Evolutionary conservation across 2,797 vertebrate genomes (phyloP).

Genomic region (Amphiprion clarkii): DNA sequence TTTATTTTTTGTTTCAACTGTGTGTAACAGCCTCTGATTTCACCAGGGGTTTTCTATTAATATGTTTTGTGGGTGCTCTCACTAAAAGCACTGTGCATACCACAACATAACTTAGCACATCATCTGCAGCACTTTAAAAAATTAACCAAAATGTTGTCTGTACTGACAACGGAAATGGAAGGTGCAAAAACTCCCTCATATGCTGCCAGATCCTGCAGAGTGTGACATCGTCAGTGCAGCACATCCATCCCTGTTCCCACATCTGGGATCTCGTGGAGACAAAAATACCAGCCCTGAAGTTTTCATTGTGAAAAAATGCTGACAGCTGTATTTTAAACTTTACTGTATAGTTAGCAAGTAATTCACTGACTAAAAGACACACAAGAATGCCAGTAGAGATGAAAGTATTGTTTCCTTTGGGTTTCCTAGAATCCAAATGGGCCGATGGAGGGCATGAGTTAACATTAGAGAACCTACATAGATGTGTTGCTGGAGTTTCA

Average conservation of each 20-base stretch:
- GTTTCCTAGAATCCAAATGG: neutral
- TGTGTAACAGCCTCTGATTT: neutral
- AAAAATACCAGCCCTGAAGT: conserved; percentile 21
- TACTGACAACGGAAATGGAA: conserved; percentile 36
- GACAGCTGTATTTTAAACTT: conserved; percentile 18
- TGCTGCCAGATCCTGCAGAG: conserved; percentile 55
- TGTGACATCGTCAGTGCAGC: conserved; percentile 54
- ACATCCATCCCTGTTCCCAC: conserved; percentile 45
- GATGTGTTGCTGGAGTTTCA: neutral
- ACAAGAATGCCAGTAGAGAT: neutral
- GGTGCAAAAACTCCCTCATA: conserved; percentile 55
- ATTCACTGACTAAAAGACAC: neutral
- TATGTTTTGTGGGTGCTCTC: conserved; percentile 15
- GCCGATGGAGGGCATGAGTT: neutral
- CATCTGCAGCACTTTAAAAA: conserved; percentile 55
- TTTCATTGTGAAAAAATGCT: conserved; percentile 16
- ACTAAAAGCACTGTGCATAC: conserved; percentile 55
- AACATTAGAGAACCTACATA: neutral
- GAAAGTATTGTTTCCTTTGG: conserved; percentile 16
- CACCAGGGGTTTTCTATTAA: conserved; percentile 28
- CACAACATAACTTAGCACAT: conserved; percentile 57
- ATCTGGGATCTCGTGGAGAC: conserved; percentile 24
- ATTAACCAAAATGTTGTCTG: conserved; percentile 48
- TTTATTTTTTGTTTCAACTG: too few species aligned
- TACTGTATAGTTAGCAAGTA: neutral